Evolutionary conservation across 1,140 invertebrate genomes (phyloP).

Genomic region (Magallana ariakensis): DNA sequence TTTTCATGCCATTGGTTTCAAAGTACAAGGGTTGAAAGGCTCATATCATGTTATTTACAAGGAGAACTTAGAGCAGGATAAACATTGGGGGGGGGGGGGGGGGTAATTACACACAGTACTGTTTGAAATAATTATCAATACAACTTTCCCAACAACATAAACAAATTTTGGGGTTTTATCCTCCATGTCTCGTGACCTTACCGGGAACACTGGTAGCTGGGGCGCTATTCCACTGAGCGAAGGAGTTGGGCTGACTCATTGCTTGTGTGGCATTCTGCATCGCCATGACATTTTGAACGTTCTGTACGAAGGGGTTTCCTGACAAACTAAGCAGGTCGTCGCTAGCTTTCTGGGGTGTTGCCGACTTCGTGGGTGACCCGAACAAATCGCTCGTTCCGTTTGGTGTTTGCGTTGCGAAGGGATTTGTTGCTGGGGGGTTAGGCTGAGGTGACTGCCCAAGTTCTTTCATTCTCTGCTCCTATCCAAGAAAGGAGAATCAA

Average conservation of each 20-base stretch:
- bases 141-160: too few species aligned
- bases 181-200: neutral
- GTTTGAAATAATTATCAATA: too few species aligned
- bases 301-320: conserved; percentile 94
- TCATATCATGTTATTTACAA: too few species aligned
- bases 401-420: conserved; percentile 85
- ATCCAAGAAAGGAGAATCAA: conserved; percentile 31
- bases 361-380: conserved; percentile 65
- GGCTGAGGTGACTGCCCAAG: conserved; percentile 54
- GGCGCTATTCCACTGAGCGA: conserved; percentile 56
- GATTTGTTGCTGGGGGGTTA: conserved; percentile 57
- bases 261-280: conserved; percentile 61
- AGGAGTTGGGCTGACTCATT: conserved; percentile 44
- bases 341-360: conserved; percentile 85
- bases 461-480: conserved; percentile 75
- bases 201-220: conserved; percentile 42
- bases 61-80: too few species aligned
- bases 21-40: neutral
- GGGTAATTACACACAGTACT: too few species aligned
- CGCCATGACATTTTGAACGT: conserved; percentile 74
- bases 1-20: neutral
- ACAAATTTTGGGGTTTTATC: too few species aligned
- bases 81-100: too few species aligned
- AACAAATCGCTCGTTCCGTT: conserved; percentile 74
- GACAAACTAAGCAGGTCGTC: conserved; percentile 92